Conservation (phyloP, 2,113 vertebrate species). For the Thalassoma bifasciatum region DNA sequence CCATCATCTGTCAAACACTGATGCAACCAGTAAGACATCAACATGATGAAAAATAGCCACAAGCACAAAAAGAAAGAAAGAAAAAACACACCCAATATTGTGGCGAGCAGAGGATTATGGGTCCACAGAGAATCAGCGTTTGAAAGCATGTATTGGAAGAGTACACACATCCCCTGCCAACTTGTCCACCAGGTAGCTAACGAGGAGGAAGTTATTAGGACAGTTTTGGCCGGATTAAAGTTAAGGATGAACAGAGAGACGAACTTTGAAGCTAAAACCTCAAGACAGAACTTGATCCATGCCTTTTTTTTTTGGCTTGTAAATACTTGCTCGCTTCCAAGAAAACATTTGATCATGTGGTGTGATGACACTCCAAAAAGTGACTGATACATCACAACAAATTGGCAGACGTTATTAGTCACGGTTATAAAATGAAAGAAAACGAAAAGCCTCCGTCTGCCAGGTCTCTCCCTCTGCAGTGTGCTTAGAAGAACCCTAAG, state of each 20-base stretch:
- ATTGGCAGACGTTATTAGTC: conserved; percentile 41
- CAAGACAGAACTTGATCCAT: conserved; percentile 16
- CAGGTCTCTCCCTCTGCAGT: conserved; percentile 17
- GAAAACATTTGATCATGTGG: conserved; percentile 22
- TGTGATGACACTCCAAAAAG: conserved; percentile 38
- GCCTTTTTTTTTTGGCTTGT: conserved; percentile 21
- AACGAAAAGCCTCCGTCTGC: neutral
- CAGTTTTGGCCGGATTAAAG: conserved; percentile 12
- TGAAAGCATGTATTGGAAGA: conserved; percentile 30
- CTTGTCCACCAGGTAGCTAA: conserved; percentile 25
- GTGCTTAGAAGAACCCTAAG: conserved; percentile 36
- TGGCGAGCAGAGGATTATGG: conserved; percentile 8
- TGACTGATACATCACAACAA: conserved; percentile 21
- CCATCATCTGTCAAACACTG: conserved; percentile 43
- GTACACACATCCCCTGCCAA: conserved; percentile 2
- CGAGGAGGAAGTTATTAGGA: conserved; percentile 22
- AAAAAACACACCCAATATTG: neutral
- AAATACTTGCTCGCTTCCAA: conserved; percentile 13
- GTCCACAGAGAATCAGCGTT: conserved; percentile 19
- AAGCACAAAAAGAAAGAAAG: conserved; percentile 20
- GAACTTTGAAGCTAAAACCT: conserved; percentile 38
- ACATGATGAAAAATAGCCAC: conserved; percentile 40
- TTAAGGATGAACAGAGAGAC: conserved; percentile 14
- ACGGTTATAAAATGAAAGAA: conserved; percentile 16
- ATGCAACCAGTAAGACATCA: conserved; percentile 47